Evolutionary conservation across 2,797 vertebrate genomes (phyloP).

Genomic region (Labeo calbasu): DNA sequence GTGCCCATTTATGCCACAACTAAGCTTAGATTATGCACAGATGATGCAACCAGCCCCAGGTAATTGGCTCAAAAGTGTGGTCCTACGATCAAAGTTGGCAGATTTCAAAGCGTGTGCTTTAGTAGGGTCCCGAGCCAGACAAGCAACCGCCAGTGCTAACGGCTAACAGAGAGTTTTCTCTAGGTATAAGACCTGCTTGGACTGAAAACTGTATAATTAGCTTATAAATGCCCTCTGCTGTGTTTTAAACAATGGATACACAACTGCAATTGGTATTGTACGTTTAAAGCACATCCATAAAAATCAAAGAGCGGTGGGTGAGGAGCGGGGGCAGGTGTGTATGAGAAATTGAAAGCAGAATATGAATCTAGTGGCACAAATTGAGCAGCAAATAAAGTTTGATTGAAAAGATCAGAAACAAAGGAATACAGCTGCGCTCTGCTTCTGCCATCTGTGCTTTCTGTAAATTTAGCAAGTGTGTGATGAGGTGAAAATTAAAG

Average conservation of each 20-base stretch:
- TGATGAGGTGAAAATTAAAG: conserved; percentile 58
- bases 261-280: background rate
- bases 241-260: background rate
- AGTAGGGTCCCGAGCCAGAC: background rate
- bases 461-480: background rate
- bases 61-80: background rate
- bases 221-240: background rate
- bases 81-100: conserved; percentile 4
- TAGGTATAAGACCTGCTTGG: background rate
- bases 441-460: conserved; percentile 38
- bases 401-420: conserved; percentile 37
- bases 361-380: conserved; percentile 28
- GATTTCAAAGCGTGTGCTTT: conserved; percentile 21
- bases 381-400: conserved; percentile 40
- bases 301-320: background rate
- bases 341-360: conserved; percentile 33
- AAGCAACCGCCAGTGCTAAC: background rate
- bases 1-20: background rate
- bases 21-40: background rate
- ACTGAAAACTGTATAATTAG: background rate
- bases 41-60: background rate
- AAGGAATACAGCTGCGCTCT: conserved; percentile 31
- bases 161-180: background rate
- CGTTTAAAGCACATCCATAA: background rate
- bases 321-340: conserved; percentile 16